Base-by-base conservation (phyloP, 2,113 vertebrate species). In the Tichodroma muraria region DNA sequence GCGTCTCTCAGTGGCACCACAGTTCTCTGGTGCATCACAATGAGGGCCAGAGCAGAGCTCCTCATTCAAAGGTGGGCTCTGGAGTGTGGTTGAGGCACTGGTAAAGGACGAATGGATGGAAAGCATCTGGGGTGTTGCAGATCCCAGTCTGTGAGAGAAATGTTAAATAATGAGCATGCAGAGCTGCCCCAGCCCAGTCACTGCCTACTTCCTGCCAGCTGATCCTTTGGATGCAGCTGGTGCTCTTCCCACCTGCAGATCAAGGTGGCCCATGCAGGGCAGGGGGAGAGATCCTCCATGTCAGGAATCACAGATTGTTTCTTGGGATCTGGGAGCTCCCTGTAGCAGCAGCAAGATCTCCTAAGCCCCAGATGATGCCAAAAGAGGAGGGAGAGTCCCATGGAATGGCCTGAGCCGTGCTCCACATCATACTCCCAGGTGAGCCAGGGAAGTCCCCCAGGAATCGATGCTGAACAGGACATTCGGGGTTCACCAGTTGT, bases 361-460 rank as follows among this genome's bases (percentile, higher is more conserved):
- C 56, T 15, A 17, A 47, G 27, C 35, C 53, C 47, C 70, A 64
- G 17, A n/a, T 38, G 40, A 47, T 33, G 38, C 8, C 57, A 14
- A 16, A 45, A 59, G 56, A 83, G 28, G 21, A 13, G 72, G 64
- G 37, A 60, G 28, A 64, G 9, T 44, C n/a, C 47, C 22, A 9
- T 2, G 2, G 57, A 72, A n/a, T 38, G 30, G 9, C 57, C 53
- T 40, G 65, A 44, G 23, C 59, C 0, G 0, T 31, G 30, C 4
- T 65, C 56, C 40, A 38, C 23, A 38, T 10, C 23, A 17, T 17
- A 14, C 4, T 20, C 35, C 9, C 22, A 44, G 21, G 16, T 61
- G 45, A 78, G 28, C 31, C 3, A 0, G 23, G 11, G 15, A 3
- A 53, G 20, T 8, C 6, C 57, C 57, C 63, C 6, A 1, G 17